Percentiles rank a stretch among this genome's conserved stretches.
These are phyloP conservation scores for Zalophus californianus DNA, from an alignment of 2,797 vertebrate genomes.

Conservation along the genomic window DNA sequence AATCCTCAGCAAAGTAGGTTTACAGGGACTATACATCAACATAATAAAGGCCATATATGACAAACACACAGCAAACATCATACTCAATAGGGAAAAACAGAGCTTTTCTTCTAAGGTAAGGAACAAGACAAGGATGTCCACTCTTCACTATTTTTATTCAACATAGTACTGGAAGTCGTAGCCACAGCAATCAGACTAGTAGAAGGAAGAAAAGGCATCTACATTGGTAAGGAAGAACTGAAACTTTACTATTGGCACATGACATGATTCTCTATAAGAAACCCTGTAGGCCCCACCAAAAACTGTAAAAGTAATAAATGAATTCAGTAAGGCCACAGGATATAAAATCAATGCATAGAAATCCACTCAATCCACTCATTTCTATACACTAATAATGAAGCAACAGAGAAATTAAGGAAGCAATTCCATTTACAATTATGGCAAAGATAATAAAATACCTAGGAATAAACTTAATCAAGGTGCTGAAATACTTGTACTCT, in stretches of 20 bases:
- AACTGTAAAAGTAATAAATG: not conserved
- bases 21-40: not conserved
- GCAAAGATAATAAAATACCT: not conserved
- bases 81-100: not conserved
- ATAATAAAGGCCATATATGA: not conserved
- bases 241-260: not conserved
- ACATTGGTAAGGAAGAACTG: not conserved
- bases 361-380: not conserved
- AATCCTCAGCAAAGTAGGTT: not conserved
- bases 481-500: not conserved
- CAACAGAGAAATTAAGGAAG: not conserved
- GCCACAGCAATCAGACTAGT: not conserved
- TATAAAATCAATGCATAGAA: not conserved
- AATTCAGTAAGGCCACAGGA: not conserved
- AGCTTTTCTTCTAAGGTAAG: not conserved
- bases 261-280: not conserved
- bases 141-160: not conserved
- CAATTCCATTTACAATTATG: not conserved
- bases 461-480: not conserved
- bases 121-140: not conserved
- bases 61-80: not conserved
- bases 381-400: not conserved
- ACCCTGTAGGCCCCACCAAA: not conserved
- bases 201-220: not conserved
- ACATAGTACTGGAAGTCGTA: not conserved